Evolutionary conservation across 1,140 invertebrate species (phyloP).

Genomic region (Stenopsyche tienmushanensis): DNA sequence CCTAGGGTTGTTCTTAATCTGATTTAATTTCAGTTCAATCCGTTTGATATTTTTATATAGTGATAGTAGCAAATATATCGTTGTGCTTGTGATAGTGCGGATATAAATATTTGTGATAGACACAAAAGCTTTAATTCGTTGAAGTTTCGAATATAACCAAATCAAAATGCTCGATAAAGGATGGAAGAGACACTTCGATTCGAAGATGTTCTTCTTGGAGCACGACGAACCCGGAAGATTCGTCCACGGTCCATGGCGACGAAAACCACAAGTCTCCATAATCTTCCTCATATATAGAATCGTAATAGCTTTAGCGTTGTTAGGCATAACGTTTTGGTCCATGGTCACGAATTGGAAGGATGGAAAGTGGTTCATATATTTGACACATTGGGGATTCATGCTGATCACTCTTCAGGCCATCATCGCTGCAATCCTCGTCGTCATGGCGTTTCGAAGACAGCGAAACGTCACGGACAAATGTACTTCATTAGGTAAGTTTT

Average conservation of each 20-base stretch:
- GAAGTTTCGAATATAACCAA: no score
- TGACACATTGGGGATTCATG: conserved; percentile 70
- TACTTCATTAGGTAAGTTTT: conserved; percentile 41
- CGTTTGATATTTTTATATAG: no score
- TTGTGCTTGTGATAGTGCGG: no score
- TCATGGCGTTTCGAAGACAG: conserved; percentile 45
- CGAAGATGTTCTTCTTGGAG: conserved; percentile 16
- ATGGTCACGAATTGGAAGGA: conserved; percentile 49
- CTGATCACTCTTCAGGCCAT: conserved; percentile 55
- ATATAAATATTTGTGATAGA: no score
- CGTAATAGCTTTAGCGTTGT: conserved; percentile 51
- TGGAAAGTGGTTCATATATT: conserved; percentile 64
- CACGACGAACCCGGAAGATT: conserved; percentile 33
- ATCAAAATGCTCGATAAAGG: conserved; percentile 10
- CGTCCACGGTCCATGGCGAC: conserved; percentile 31
- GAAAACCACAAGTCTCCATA: conserved; percentile 34
- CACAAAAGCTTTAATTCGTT: no score
- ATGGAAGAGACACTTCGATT: conserved; percentile 33
- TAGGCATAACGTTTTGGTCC: conserved; percentile 51
- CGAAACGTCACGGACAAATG: conserved; percentile 26
- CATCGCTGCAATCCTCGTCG: conserved; percentile 50
- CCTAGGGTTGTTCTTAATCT: no score
- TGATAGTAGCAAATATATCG: no score
- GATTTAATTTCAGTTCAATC: no score
- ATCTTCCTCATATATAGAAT: conserved; percentile 57